Percentiles rank a stretch among this genome's conserved stretches.
Evolutionary conservation across 2,888 invertebrate species (phyloP).

Genomic region (Tolmerus cingulatus): DNA sequence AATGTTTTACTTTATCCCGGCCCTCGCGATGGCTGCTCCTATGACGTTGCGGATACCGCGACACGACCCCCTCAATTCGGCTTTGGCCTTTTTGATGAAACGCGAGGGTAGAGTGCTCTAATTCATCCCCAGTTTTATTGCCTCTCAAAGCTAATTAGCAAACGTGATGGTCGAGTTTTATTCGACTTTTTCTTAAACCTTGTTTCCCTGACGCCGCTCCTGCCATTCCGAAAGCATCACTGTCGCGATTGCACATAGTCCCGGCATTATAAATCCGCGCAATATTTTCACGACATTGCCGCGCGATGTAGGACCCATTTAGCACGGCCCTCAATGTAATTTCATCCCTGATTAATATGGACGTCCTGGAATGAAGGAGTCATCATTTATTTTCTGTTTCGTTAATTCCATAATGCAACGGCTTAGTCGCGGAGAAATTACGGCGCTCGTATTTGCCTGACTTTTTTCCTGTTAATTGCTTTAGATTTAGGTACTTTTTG

Average conservation of each 20-base stretch:
- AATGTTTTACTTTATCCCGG: conserved; percentile 16
- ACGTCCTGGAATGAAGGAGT: conserved; percentile 22
- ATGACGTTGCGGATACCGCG: background rate
- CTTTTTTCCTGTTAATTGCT: background rate
- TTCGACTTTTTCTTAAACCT: conserved; percentile 38
- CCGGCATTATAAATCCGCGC: conserved; percentile 32
- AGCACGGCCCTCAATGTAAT: conserved; percentile 42
- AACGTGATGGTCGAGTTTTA: conserved; percentile 47
- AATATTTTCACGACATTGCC: conserved; percentile 28
- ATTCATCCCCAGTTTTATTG: conserved; percentile 45
- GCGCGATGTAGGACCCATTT: background rate
- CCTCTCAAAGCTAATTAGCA: conserved; percentile 47
- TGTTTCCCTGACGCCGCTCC: background rate
- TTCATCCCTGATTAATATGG: conserved; percentile 45
- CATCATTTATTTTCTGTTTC: conserved; percentile 31
- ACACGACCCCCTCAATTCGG: background rate
- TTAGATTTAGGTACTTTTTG: background rate
- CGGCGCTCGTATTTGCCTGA: background rate
- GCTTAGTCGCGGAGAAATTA: background rate
- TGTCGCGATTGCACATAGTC: background rate
- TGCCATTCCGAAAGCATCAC: background rate
- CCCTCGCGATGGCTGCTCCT: background rate
- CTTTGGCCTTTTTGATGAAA: conserved; percentile 15
- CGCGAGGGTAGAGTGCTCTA: background rate
- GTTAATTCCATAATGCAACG: conserved; percentile 31